phyloP scores from a whole-genome alignment of 2,113 vertebrate genomes.

The Tychaedon coryphoeus region DNA sequence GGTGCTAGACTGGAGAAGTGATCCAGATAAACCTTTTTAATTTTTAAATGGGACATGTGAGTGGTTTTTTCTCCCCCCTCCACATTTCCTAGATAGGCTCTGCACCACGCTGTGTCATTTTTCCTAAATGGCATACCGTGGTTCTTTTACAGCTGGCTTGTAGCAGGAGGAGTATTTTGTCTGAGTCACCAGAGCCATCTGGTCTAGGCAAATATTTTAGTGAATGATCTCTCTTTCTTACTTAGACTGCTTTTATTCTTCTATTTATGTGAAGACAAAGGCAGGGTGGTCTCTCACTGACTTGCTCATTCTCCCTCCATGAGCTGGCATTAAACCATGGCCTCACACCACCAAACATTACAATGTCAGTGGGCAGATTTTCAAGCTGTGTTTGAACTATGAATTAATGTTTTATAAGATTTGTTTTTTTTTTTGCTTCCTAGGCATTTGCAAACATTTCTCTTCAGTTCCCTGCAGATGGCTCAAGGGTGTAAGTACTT shows the following conservation, averaged over 20 bases:
- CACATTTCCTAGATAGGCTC: not conserved
- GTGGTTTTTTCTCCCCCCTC: not conserved
- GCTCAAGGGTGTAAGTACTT: not conserved
- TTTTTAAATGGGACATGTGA: not conserved
- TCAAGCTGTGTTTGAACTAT: not conserved
- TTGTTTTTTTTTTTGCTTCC: not conserved
- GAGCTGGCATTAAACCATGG: not conserved
- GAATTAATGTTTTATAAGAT: not conserved
- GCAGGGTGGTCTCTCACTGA: not conserved
- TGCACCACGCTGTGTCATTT: not conserved
- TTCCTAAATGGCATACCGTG: not conserved
- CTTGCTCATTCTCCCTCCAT: not conserved
- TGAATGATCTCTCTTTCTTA: conserved; percentile 2
- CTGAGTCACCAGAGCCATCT: conserved; percentile 52
- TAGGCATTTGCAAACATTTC: not conserved
- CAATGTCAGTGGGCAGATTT: not conserved
- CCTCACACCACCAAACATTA: not conserved
- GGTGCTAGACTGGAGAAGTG: not conserved
- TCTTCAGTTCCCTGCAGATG: not conserved
- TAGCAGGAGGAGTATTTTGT: not conserved
- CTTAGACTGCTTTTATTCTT: not conserved
- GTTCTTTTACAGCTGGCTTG: not conserved
- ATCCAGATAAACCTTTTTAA: not conserved
- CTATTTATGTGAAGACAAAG: not conserved
- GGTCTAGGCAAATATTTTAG: conserved; percentile 27